These are phyloP conservation scores for Myripristis murdjan DNA, from an alignment of 2,797 vertebrate genomes.

Conservation along the genomic window DNA sequence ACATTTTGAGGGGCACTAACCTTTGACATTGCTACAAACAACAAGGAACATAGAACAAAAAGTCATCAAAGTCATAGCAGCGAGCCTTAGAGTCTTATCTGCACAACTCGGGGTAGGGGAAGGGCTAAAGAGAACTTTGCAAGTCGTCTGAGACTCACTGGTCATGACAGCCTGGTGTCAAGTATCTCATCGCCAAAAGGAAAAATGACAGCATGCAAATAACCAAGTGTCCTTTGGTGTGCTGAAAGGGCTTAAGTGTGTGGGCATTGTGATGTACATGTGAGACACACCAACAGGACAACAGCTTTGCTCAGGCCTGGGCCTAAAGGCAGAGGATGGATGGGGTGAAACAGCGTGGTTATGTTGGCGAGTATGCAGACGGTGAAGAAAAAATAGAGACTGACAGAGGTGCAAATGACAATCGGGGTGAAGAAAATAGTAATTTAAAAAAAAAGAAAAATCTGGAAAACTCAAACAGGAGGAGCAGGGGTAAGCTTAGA, in stretches of 20 bases:
- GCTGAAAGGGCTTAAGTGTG: slow-evolving; percentile 29
- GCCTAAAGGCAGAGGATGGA: slow-evolving; percentile 1
- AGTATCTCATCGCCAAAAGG: slow-evolving; percentile 41
- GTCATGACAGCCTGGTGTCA: slow-evolving; percentile 61
- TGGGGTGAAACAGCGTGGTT: not conserved
- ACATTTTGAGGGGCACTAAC: slow-evolving; percentile 19
- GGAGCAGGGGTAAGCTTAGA: too few species aligned
- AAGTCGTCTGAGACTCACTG: slow-evolving; percentile 42
- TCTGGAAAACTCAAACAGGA: too few species aligned
- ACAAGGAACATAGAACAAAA: slow-evolving; percentile 26
- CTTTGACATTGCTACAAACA: slow-evolving; percentile 49
- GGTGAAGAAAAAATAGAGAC: not conserved
- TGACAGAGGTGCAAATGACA: not conserved
- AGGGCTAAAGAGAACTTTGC: slow-evolving; percentile 43
- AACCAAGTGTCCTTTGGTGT: slow-evolving; percentile 40
- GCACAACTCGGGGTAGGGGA: slow-evolving; percentile 23
- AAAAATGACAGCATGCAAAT: slow-evolving; percentile 51
- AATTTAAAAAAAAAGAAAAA: too few species aligned
- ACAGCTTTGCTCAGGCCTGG: slow-evolving; percentile 14
- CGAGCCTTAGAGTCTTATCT: slow-evolving; percentile 28
- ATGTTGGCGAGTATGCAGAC: too few species aligned
- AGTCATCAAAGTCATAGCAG: slow-evolving; percentile 37
- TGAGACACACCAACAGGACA: not conserved
- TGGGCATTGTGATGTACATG: slow-evolving; percentile 3
- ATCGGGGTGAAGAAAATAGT: not conserved